These are phyloP conservation scores for Globia sparganii DNA, from an alignment of 2,888 invertebrate genomes.

Conservation along the genomic window DNA sequence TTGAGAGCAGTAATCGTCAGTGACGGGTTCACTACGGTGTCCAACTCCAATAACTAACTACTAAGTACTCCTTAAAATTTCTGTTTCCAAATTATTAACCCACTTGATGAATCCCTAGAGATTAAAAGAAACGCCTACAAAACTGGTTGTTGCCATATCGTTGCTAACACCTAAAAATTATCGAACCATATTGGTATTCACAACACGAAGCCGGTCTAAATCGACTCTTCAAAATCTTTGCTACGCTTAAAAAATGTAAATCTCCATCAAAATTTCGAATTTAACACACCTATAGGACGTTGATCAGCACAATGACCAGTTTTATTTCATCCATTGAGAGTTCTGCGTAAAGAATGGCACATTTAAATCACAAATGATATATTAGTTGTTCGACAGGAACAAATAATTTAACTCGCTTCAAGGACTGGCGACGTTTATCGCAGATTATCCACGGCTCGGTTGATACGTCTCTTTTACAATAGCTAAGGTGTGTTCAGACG, in stretches of 20 bases:
- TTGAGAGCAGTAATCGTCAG: neutral
- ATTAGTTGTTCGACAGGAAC: conserved; percentile 63
- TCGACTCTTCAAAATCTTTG: neutral
- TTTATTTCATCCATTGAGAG: conserved; percentile 30
- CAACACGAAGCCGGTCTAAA: neutral
- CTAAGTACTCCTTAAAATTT: neutral
- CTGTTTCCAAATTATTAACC: neutral
- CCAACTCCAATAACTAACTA: neutral
- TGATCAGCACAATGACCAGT: conserved; percentile 45
- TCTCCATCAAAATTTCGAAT: conserved; percentile 10
- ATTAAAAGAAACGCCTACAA: neutral
- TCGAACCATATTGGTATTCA: neutral
- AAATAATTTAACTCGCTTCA: conserved; percentile 70
- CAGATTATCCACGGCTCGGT: conserved; percentile 80
- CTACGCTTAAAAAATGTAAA: conserved; percentile 4
- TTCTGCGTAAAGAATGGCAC: conserved; percentile 41
- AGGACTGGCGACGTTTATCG: conserved; percentile 80
- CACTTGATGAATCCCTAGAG: neutral
- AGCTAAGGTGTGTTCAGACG: conserved; percentile 53
- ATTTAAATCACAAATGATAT: conserved; percentile 66
- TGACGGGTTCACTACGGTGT: neutral
- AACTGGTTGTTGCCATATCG: neutral
- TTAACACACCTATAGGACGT: conserved; percentile 23
- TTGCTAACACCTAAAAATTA: neutral
- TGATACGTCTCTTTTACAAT: conserved; percentile 74